A percentile compares a stretch with the other conserved stretches of the same genome.
phyloP scores from a whole-genome alignment of 2,113 vertebrate species.

The Ovis aries region DNA sequence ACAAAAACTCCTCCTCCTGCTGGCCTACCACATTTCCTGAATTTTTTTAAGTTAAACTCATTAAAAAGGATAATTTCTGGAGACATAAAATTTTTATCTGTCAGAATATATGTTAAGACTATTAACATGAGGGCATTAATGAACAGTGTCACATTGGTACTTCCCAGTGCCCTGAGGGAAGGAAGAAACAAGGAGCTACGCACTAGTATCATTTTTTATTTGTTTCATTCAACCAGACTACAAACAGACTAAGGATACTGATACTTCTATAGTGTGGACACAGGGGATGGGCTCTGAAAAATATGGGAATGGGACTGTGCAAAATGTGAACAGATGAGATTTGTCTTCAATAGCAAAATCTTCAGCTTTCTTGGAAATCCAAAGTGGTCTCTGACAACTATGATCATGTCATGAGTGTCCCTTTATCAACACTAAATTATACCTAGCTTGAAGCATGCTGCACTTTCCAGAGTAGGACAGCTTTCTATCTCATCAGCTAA shows the following conservation, averaged over 20 bases:
- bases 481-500: conserved; percentile 18
- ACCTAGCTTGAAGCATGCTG: not conserved
- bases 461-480: not conserved
- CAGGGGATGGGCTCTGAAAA: not conserved
- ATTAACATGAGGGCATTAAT: not conserved
- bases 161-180: not conserved
- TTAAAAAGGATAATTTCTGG: conserved; percentile 6
- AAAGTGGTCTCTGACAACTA: not conserved
- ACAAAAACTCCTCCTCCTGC: not conserved
- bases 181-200: not conserved
- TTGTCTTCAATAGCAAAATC: not conserved
- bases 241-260: not conserved
- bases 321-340: not conserved
- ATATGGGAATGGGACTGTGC: not conserved
- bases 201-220: not conserved
- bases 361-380: not conserved
- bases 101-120: not conserved
- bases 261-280: not conserved
- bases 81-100: not conserved
- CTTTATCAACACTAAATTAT: not conserved
- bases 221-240: not conserved
- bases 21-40: not conserved
- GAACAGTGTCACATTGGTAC: not conserved
- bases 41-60: conserved; percentile 20
- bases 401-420: not conserved